These are phyloP conservation scores for Psephotus haematonotus DNA, from an alignment of 2,113 vertebrate genomes.

Conservation along the genomic window DNA sequence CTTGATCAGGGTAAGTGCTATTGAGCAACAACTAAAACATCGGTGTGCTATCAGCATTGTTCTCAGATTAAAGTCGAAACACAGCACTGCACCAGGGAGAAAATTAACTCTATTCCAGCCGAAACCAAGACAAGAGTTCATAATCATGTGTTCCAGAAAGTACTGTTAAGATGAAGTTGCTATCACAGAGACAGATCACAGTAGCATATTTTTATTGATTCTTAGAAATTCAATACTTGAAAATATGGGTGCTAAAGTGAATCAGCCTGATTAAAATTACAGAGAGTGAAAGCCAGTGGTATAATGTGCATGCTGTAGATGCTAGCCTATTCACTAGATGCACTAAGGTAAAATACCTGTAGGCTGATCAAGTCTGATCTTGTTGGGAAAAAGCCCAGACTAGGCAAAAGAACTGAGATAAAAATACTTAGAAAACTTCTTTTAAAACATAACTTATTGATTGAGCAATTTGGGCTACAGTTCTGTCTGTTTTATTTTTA, in stretches of 20 bases:
- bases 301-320: neutral
- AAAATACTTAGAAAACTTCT: neutral
- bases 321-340: neutral
- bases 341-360: neutral
- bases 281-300: neutral
- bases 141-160: neutral
- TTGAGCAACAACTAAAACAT: neutral
- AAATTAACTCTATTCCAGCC: neutral
- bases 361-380: neutral
- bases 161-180: neutral
- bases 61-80: neutral
- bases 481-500: neutral
- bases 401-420: neutral
- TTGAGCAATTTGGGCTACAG: neutral
- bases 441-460: neutral
- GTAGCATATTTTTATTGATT: slow-evolving; percentile 6
- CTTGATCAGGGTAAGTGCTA: neutral
- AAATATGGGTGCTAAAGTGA: neutral
- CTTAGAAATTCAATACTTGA: slow-evolving; percentile 15
- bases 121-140: neutral
- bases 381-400: neutral
- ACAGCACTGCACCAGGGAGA: neutral
- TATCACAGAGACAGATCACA: neutral
- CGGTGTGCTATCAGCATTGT: neutral
- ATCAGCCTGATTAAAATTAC: neutral